Base-by-base conservation (phyloP, 2,888 invertebrate species). In the Caenorhabditis panamensis region DNA sequence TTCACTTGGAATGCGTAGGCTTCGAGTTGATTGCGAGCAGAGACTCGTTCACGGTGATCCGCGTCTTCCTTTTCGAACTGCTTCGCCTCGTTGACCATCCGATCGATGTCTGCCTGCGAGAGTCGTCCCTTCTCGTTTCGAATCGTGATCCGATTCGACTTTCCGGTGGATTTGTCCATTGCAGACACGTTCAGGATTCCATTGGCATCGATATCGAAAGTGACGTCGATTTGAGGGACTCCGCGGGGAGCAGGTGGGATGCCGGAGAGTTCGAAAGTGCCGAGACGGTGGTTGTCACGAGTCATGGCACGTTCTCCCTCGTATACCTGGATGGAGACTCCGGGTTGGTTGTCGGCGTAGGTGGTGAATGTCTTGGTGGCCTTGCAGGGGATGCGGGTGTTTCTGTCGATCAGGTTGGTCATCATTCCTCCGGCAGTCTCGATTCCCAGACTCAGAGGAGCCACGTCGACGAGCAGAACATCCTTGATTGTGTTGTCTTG, bases 391-490 rank as follows among this genome's bases (percentile, higher is more conserved):
- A 92, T 92, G 51, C 90, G 88, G 13, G 91, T 90, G 87, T 91
- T 91, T 16, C 95, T 93, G 90, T 95, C 95, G 24, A 96, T 94
- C 16, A 96, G 92, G 79, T 94, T 94, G 0, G 97, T 97, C 97
- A 98, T 98, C 22, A 95, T 95, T 82, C 95, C 95, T 73, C 95
- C 95, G 85, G 95, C 95, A n/a, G 95, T 96, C 91, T 96, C 95
- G 88, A 96, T 95, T 92, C 95, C 95, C 87, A 95, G 92, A 0
- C 95, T 96, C 91, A 98, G 92, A 0, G 96, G 96, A 0, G 95
- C 95, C n/a, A 96, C 96, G 90, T 97, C 96, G 73, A 96, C 94
- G 86, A 97, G 93, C 79, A 96, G 80, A 11, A 86, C 79, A 44
- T 84, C 82, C 51, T 84, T 82, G 63, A 84, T 83, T 59, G 72